These are phyloP conservation scores for Heliconius hermathena DNA, from an alignment of 1,140 invertebrate genomes.

Conservation along the genomic window DNA sequence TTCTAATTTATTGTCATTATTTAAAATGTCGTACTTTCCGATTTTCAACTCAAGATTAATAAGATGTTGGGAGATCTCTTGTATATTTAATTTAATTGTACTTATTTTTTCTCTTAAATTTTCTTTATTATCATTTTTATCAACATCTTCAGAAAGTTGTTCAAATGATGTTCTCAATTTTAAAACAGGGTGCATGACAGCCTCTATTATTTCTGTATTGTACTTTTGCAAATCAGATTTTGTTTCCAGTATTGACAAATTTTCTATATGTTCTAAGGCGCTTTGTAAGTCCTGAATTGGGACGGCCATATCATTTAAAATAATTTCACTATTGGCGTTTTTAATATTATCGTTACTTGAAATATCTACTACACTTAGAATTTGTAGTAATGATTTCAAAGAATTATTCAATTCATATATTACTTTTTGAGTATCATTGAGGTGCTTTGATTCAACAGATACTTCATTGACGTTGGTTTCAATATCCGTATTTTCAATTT, in stretches of 20 bases:
- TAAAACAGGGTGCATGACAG: conserved; percentile 65
- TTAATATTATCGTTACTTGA: conserved; percentile 48
- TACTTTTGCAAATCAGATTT: conserved; percentile 58
- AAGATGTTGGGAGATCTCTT: conserved; percentile 62
- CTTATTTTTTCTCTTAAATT: conserved; percentile 52
- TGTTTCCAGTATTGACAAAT: conserved; percentile 62
- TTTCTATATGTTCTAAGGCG: conserved; percentile 77
- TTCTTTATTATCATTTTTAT: conserved; percentile 49
- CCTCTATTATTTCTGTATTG: conserved; percentile 73
- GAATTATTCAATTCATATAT: conserved; percentile 75
- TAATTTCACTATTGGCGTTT: conserved; percentile 53
- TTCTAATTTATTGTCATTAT: conserved; percentile 77
- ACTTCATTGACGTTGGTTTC: conserved; percentile 78
- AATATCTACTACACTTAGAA: conserved; percentile 58
- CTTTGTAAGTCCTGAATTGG: conserved; percentile 81
- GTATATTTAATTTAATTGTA: conserved; percentile 62
- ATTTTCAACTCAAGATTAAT: conserved; percentile 55
- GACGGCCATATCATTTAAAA: conserved; percentile 78
- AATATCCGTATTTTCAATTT: conserved; percentile 75
- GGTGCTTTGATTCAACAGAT: conserved; percentile 72
- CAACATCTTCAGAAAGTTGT: conserved; percentile 55
- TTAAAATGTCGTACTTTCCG: conserved; percentile 65
- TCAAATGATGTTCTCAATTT: conserved; percentile 72
- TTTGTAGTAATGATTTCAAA: conserved; percentile 60
- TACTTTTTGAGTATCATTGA: conserved; percentile 78